These are phyloP conservation scores for Heliocidaris erythrogramma DNA, from an alignment of 35 echinoderm and acorn worm genomes.

Conservation along the genomic window DNA sequence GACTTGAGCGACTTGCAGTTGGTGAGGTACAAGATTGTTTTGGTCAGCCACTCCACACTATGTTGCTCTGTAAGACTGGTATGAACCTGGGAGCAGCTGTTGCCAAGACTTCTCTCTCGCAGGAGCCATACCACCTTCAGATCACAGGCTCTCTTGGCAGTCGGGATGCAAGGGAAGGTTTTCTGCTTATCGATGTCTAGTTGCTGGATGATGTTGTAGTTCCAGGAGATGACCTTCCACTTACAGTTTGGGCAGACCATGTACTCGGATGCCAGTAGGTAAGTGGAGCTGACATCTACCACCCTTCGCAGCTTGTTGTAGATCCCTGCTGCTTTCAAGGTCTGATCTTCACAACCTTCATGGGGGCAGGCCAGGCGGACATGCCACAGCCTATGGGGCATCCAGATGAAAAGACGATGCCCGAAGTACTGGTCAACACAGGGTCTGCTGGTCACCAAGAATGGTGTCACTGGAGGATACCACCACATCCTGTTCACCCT, in stretches of 20 bases:
- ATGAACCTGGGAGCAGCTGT: constrained; percentile 27
- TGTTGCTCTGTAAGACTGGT: background rate
- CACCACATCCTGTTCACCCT: constrained; percentile 52
- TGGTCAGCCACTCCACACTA: constrained; percentile 45
- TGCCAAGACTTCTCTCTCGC: constrained; percentile 43
- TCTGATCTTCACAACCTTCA: constrained; percentile 17
- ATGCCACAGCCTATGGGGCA: constrained; percentile 56
- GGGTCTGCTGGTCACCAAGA: constrained; percentile 28
- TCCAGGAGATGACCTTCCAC: constrained; percentile 53
- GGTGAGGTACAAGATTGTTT: constrained; percentile 21
- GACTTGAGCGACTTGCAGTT: constrained; percentile 28
- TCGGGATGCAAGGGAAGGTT: constrained; percentile 36
- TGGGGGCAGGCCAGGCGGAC: constrained; percentile 36
- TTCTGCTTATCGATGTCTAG: constrained; percentile 46
- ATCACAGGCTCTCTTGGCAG: constrained; percentile 27
- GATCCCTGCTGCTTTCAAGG: constrained; percentile 34
- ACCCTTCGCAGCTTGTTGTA: constrained; percentile 34
- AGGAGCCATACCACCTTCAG: background rate
- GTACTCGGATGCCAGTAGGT: constrained; percentile 45
- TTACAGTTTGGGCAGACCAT: constrained; percentile 41
- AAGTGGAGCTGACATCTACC: constrained; percentile 32
- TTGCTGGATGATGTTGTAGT: constrained; percentile 40
- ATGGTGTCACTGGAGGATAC: constrained; percentile 50
- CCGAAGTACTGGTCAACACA: constrained; percentile 41
- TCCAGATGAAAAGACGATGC: constrained; percentile 46